Evolutionary conservation across 64 coral and sea anemone species (phyloP).

Genomic region (Dendrophyllia cribrosa): DNA sequence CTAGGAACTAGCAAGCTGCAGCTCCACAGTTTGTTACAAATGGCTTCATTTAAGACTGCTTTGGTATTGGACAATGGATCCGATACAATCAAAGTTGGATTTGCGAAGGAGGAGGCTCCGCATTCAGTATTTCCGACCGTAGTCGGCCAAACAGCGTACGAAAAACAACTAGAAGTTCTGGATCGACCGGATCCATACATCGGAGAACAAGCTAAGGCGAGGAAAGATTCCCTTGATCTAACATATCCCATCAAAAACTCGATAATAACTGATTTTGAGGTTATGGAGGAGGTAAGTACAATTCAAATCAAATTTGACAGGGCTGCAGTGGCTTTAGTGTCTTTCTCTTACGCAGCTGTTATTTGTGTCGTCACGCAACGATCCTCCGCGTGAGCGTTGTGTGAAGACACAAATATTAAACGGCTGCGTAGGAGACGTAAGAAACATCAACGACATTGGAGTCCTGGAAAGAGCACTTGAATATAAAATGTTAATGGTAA

Average conservation of each 20-base stretch:
- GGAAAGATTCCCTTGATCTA: neutral
- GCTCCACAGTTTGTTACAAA: neutral
- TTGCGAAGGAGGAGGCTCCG: neutral
- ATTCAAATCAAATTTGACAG: neutral
- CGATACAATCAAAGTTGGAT: slow-evolving; percentile 23
- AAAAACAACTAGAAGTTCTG: neutral
- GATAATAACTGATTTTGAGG: slow-evolving; percentile 15
- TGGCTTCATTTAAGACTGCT: neutral
- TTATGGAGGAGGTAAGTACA: slow-evolving; percentile 9
- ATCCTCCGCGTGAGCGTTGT: no score
- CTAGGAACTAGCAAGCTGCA: no score
- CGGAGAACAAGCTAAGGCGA: neutral
- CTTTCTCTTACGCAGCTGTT: no score
- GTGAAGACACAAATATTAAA: no score
- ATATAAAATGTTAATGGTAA: no score
- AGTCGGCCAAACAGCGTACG: neutral
- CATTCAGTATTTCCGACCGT: neutral
- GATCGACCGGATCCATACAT: slow-evolving; percentile 1
- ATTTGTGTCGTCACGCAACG: no score
- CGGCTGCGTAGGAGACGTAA: no score
- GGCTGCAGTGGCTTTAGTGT: no score
- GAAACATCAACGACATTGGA: no score
- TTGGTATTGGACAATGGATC: slow-evolving; percentile 23
- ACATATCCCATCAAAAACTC: slow-evolving; percentile 8
- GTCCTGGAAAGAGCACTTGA: no score